These are phyloP conservation scores for Nebria salina DNA, from an alignment of 2,888 invertebrate genomes.

Conservation along the genomic window DNA sequence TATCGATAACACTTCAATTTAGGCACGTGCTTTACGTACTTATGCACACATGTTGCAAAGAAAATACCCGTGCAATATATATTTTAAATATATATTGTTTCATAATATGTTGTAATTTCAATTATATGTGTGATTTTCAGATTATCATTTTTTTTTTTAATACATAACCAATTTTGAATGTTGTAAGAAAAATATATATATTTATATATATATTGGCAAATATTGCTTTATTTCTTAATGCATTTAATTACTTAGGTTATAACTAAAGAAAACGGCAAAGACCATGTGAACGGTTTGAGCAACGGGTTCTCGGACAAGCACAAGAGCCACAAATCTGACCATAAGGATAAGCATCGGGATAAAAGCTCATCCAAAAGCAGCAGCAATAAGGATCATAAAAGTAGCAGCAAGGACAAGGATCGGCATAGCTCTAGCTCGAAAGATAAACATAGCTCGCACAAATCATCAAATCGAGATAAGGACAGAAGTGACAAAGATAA, in stretches of 20 bases:
- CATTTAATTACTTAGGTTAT: slow-evolving; percentile 48
- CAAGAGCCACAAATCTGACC: slow-evolving; percentile 68
- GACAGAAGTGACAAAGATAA: slow-evolving; percentile 61
- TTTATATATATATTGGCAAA: not conserved
- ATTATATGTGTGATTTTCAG: not conserved
- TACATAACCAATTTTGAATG: not conserved
- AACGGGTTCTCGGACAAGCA: slow-evolving; percentile 75
- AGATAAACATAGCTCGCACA: slow-evolving; percentile 60
- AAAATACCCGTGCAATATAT: not conserved
- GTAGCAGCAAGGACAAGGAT: slow-evolving; percentile 58
- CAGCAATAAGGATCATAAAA: slow-evolving; percentile 71
- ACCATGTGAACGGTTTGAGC: slow-evolving; percentile 81
- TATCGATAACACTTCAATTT: not conserved
- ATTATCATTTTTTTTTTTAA: not conserved
- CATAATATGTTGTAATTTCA: not conserved
- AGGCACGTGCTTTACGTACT: slow-evolving; percentile 37
- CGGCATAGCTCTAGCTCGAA: slow-evolving; percentile 57
- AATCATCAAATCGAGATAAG: slow-evolving; percentile 62
- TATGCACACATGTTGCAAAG: slow-evolving; percentile 18
- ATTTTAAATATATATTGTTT: not conserved
- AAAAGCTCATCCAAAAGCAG: slow-evolving; percentile 61
- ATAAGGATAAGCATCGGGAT: slow-evolving; percentile 75
- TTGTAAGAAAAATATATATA: not conserved
- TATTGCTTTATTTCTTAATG: not conserved
- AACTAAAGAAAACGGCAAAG: slow-evolving; percentile 57